These are phyloP conservation scores for Chlamydotis undulata DNA, from an alignment of 2,113 vertebrate species.

Conservation along the genomic window DNA sequence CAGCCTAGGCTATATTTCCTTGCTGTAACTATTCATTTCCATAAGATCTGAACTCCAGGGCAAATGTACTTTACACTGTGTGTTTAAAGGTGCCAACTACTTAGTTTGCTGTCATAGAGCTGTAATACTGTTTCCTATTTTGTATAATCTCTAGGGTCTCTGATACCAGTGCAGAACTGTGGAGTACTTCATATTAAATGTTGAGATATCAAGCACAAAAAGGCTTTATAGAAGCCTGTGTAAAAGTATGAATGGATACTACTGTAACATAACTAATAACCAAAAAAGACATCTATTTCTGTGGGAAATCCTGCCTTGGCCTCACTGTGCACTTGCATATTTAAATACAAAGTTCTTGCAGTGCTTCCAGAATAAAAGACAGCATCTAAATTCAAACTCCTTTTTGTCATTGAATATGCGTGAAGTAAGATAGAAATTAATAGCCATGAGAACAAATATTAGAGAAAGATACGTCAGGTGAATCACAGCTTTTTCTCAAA, in stretches of 20 bases:
- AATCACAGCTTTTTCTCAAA: not conserved
- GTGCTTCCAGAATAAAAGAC: not conserved
- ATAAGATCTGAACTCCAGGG: not conserved
- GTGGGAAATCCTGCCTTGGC: not conserved
- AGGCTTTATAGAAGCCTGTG: not conserved
- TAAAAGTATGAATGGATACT: not conserved
- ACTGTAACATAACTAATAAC: not conserved
- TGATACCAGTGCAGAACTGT: not conserved
- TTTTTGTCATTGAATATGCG: not conserved
- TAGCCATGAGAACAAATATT: not conserved
- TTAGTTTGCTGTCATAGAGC: not conserved
- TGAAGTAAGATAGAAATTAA: not conserved
- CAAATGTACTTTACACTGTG: not conserved
- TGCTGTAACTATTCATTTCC: not conserved
- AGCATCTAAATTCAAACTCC: not conserved
- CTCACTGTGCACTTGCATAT: not conserved
- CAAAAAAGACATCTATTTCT: not conserved
- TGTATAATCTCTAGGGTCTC: not conserved
- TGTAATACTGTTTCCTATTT: not conserved
- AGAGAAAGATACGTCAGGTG: not conserved
- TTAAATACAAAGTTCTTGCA: not conserved
- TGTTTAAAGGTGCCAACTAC: not conserved
- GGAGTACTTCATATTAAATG: not conserved
- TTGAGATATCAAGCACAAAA: not conserved
- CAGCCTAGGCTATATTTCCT: not conserved